These are phyloP conservation scores for Paragorgia papillata DNA, from an alignment of 92 coral and sea anemone species.

Conservation along the genomic window DNA sequence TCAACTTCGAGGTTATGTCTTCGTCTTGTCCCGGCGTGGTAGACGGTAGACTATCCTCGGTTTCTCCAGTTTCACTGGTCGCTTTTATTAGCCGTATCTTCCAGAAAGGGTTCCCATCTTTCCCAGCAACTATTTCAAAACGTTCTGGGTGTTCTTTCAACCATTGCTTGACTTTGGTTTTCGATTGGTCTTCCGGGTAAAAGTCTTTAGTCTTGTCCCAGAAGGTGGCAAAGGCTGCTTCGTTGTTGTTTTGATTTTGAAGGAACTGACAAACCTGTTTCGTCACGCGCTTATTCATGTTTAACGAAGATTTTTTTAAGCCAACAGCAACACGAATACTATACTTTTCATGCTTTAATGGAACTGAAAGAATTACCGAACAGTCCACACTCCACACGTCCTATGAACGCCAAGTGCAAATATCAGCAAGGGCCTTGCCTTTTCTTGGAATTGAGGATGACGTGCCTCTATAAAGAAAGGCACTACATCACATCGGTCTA, in stretches of 20 bases:
- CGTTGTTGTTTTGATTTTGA: slow-evolving; percentile 16
- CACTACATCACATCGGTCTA: too few relatives aligned
- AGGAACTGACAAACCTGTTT: slow-evolving; percentile 26
- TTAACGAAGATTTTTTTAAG: not conserved
- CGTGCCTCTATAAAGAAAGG: too few relatives aligned
- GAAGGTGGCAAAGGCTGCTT: slow-evolving; percentile 4
- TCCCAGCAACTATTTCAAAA: not conserved
- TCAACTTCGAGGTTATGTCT: slow-evolving; percentile 11
- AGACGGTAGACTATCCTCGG: not conserved
- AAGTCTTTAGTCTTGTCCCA: slow-evolving; percentile 28
- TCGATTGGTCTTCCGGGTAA: slow-evolving; percentile 3
- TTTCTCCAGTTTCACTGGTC: not conserved
- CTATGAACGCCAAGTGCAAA: too few relatives aligned
- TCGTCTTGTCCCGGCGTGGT: slow-evolving; percentile 3
- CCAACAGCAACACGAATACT: too few relatives aligned
- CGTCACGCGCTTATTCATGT: slow-evolving; percentile 12
- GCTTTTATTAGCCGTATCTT: slow-evolving; percentile 28
- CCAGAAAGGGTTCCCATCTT: slow-evolving; percentile 18
- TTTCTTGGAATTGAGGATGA: too few relatives aligned
- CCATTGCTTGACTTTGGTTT: slow-evolving; percentile 29
- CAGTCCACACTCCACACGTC: too few relatives aligned
- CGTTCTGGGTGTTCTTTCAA: slow-evolving; percentile 20
- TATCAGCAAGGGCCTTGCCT: too few relatives aligned
- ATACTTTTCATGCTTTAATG: too few relatives aligned
- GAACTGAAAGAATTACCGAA: too few relatives aligned